A percentile compares a stretch with the other conserved stretches of the same genome.
phyloP scores from a whole-genome alignment of 2,888 invertebrate species.

The Uropetala carovei region DNA sequence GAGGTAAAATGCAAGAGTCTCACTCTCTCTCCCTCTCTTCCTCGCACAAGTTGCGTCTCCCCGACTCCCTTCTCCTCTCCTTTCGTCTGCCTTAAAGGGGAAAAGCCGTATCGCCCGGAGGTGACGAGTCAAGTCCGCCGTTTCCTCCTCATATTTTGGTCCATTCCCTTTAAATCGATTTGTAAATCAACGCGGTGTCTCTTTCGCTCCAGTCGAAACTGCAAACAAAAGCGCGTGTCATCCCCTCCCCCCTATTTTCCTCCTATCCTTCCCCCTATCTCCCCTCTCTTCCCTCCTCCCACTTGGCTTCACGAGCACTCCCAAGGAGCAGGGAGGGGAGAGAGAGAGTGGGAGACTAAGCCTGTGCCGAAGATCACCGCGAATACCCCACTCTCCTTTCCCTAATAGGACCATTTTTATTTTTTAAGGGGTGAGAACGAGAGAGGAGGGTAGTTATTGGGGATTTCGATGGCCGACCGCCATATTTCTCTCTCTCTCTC shows the following conservation, averaged over 20 bases:
- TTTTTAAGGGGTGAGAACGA: too few relatives aligned
- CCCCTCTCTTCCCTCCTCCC: not conserved
- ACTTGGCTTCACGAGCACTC: too few relatives aligned
- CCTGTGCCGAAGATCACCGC: too few relatives aligned
- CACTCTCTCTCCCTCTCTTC: not conserved
- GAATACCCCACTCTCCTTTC: too few relatives aligned
- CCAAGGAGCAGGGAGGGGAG: not conserved
- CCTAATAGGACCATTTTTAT: too few relatives aligned
- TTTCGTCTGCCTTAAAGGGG: slow-evolving; percentile 50
- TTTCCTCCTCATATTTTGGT: slow-evolving; percentile 36
- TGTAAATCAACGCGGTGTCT: slow-evolving; percentile 57
- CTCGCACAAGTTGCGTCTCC: slow-evolving; percentile 43
- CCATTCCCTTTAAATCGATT: slow-evolving; percentile 61
- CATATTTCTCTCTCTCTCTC: too few relatives aligned
- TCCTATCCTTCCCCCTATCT: not conserved
- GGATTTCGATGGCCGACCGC: too few relatives aligned
- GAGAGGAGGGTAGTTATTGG: too few relatives aligned
- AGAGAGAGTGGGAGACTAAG: too few relatives aligned
- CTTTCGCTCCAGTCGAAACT: slow-evolving; percentile 34
- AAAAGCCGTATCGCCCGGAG: not conserved
- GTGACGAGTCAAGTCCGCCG: slow-evolving; percentile 31
- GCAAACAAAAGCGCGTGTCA: slow-evolving; percentile 44
- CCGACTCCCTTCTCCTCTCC: not conserved
- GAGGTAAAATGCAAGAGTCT: slow-evolving; percentile 35
- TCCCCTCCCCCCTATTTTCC: not conserved